Conservation (phyloP, 1,140 invertebrate species). For the Sitophilus oryzae region DNA sequence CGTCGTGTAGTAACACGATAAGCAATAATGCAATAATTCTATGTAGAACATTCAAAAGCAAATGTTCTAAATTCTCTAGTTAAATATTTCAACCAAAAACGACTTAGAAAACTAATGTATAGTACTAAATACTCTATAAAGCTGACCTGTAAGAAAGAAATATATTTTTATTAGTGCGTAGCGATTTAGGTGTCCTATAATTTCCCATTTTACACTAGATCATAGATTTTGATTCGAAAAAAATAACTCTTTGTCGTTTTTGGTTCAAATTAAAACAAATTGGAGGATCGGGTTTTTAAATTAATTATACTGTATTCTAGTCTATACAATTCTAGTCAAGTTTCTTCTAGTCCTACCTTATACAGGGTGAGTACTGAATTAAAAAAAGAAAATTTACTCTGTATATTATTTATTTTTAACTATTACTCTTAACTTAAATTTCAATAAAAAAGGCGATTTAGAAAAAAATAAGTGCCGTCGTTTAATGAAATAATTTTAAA, state of each 20-base stretch:
- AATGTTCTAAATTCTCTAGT: neutral
- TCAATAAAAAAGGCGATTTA: too few relatives aligned
- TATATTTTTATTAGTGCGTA: conserved; percentile 7
- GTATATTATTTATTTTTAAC: neutral
- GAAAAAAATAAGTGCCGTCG: too few relatives aligned
- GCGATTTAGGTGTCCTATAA: conserved; percentile 23
- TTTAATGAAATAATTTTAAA: too few relatives aligned
- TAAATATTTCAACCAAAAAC: too few relatives aligned
- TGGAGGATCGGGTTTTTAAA: too few relatives aligned
- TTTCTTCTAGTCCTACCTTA: neutral
- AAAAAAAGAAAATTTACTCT: neutral
- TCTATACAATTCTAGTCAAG: neutral
- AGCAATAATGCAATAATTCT: too few relatives aligned
- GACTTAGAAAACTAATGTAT: too few relatives aligned
- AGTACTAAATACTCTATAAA: neutral
- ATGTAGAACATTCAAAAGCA: neutral
- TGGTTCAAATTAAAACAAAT: too few relatives aligned
- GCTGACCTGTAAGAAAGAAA: neutral
- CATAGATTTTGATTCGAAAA: neutral
- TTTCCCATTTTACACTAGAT: conserved; percentile 12
- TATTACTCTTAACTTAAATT: neutral
- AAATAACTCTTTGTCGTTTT: too few relatives aligned
- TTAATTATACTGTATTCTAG: neutral
- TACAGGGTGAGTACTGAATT: neutral
- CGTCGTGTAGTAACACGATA: too few relatives aligned